phyloP scores from a whole-genome alignment of 2,888 invertebrate genomes.

The Dryobota labecula region DNA sequence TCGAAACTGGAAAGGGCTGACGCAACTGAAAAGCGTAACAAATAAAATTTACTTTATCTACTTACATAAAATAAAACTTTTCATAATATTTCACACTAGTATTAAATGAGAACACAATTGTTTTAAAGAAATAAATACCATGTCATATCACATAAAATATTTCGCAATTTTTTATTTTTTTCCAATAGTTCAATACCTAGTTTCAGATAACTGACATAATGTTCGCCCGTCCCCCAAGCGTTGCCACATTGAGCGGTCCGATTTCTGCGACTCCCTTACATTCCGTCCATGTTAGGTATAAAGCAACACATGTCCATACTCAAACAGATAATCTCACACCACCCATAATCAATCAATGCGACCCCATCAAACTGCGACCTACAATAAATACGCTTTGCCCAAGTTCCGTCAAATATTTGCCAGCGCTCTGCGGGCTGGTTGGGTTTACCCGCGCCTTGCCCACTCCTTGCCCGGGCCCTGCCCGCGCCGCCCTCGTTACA shows the following conservation, averaged over 20 bases:
- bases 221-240: not conserved
- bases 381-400: constrained; percentile 49
- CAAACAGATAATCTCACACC: constrained; percentile 22
- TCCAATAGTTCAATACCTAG: no score
- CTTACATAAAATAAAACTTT: not conserved
- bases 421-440: constrained; percentile 73
- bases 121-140: not conserved
- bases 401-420: constrained; percentile 73
- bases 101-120: not conserved
- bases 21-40: constrained; percentile 13
- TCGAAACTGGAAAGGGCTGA: constrained; percentile 39
- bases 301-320: not conserved
- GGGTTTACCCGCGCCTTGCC: constrained; percentile 72
- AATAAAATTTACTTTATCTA: not conserved
- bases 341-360: constrained; percentile 34
- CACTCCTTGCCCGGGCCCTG: constrained; percentile 64
- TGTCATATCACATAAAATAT: not conserved
- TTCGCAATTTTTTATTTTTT: no score
- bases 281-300: not conserved
- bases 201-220: not conserved
- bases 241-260: not conserved
- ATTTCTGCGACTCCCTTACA: not conserved
- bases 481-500: constrained; percentile 60
- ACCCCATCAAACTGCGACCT: constrained; percentile 37
- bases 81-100: not conserved